Base-by-base conservation (phyloP, 2,888 invertebrate genomes). In the Lycaena phlaeas region DNA sequence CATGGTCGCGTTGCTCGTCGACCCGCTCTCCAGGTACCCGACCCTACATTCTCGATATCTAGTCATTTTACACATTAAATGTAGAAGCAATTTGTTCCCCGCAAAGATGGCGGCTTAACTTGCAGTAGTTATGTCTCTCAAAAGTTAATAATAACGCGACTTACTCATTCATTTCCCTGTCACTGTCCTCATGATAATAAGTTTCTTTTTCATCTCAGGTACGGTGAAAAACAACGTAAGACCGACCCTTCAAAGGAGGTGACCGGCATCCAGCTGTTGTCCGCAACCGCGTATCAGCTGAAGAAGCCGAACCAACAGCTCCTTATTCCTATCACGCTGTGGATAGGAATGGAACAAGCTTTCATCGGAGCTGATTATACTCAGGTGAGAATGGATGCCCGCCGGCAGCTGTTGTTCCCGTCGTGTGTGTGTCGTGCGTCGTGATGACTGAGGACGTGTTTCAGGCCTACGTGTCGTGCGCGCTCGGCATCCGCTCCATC, bases 331-430 rank as follows among this genome's bases (percentile, higher is more conserved):
- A 91, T 98, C 48, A 98, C 98, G 0, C 85, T 98, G 38, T 98
- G 96, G 91, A 96, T 97, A 57, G 98, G 98, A 42, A 93, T 98
- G 89, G 97, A 98, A 67, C 98, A 98, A 68, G 98, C 97, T 0
- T 98, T 97, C 77, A 94, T 97, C 54, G 94, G 95, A 11, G 97
- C 96, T 48, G 94, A 95, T 59, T 95, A 92, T 66, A 95, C 94
- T 4, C 92, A 92, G 86, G 92, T 92, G 68, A 43, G n/a, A n/a
- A n/a, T n/a, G n/a, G n/a, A n/a, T n/a, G n/a, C n/a, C n/a, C n/a
- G n/a, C n/a, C n/a, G n/a, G n/a, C n/a, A n/a, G n/a, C n/a, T n/a
- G n/a, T n/a, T n/a, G n/a, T n/a, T n/a, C n/a, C n/a, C n/a, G n/a
- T n/a, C n/a, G n/a, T n/a, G n/a, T n/a, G n/a, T n/a, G n/a, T n/a